A percentile compares a stretch with the other conserved stretches of the same genome.
These are phyloP conservation scores for Cossypha polioptera DNA, from an alignment of 2,797 vertebrate genomes.

Conservation along the genomic window DNA sequence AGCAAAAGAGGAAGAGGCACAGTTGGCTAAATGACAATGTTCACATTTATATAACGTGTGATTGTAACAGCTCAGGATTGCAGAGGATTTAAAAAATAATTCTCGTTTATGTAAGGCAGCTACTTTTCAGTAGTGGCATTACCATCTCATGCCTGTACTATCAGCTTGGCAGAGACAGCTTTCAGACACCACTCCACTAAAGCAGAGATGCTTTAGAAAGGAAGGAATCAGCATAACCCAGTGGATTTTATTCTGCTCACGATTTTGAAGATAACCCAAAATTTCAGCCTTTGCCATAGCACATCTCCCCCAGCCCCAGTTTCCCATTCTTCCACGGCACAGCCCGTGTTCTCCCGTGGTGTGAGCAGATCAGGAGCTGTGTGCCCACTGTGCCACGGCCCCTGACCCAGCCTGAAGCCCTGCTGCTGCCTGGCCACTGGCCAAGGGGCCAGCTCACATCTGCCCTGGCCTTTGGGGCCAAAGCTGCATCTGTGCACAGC, in stretches of 20 bases:
- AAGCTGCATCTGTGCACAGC: not conserved
- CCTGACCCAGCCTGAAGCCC: accelerated
- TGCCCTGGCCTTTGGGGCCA: not conserved
- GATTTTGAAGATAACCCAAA: not conserved
- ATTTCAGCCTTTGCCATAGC: not conserved
- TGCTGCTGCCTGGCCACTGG: not conserved
- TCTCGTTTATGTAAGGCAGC: not conserved
- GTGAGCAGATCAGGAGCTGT: not conserved
- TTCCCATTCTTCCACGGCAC: not conserved
- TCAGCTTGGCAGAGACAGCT: not conserved
- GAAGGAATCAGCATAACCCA: not conserved
- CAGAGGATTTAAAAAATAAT: conserved; percentile 22
- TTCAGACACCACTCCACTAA: not conserved
- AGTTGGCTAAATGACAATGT: not conserved
- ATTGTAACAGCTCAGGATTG: not conserved
- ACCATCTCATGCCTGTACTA: not conserved
- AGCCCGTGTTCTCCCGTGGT: accelerated
- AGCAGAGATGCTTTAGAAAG: not conserved
- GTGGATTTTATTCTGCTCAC: not conserved
- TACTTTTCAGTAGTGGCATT: not conserved
- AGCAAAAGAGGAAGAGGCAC: not conserved
- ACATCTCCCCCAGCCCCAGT: not conserved
- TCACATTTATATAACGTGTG: not conserved
- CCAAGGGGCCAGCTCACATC: not conserved
- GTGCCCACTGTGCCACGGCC: accelerated